Evolutionary conservation across 1,140 invertebrate species (phyloP).

Genomic region (Drosophila biarmipes): DNA sequence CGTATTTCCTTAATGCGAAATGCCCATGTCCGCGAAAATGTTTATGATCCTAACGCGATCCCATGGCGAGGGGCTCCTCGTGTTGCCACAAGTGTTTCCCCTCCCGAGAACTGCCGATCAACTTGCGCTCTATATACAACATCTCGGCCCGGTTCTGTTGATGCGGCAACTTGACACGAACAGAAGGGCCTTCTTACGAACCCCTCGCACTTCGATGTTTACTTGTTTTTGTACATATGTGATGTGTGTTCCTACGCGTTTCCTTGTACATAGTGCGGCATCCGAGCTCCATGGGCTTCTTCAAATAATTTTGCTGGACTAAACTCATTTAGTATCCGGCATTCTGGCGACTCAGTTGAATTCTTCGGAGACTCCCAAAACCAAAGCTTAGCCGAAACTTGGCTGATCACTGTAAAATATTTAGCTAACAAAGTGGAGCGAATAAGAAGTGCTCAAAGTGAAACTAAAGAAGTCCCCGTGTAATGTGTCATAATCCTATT

Average conservation of each 20-base stretch:
- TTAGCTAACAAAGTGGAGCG: not conserved
- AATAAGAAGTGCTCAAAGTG: not conserved
- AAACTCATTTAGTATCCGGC: conserved; percentile 6
- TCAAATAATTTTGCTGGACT: not conserved
- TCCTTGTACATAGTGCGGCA: not conserved
- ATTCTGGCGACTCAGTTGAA: not conserved
- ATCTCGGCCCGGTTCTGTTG: not conserved
- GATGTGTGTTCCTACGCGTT: not conserved
- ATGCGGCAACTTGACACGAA: not conserved
- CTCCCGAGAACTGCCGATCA: not conserved
- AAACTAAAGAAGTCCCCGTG: not conserved
- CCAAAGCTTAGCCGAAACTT: not conserved
- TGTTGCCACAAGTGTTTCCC: not conserved
- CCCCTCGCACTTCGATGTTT: conserved; percentile 1
- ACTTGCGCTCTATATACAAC: not conserved
- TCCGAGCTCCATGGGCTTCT: not conserved
- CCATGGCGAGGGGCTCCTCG: not conserved
- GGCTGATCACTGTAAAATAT: no score
- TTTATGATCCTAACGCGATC: not conserved
- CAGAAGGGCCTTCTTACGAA: not conserved
- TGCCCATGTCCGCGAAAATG: conserved; percentile 1
- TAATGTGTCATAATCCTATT: no score
- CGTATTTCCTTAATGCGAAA: not conserved
- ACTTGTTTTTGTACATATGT: not conserved
- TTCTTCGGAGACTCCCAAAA: not conserved